Percentiles rank a stretch among this genome's conserved stretches.
phyloP scores from a whole-genome alignment of 2,888 invertebrate species.

The Rhagophthalmus giganteus region DNA sequence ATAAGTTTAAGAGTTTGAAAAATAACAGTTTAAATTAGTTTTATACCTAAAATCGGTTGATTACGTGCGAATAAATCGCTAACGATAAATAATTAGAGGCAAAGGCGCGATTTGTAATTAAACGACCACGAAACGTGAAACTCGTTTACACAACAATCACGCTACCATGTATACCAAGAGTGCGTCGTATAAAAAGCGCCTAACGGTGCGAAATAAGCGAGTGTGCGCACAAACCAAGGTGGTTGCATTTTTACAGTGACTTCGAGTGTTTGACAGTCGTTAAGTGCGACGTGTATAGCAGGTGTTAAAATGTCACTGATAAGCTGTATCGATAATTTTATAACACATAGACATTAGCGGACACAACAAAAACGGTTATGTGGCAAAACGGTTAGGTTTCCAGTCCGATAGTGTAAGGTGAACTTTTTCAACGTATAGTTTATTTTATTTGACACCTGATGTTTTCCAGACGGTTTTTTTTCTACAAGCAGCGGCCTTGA shows the following conservation, averaged over 20 bases:
- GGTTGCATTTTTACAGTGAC: slow-evolving; percentile 22
- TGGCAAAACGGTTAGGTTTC: slow-evolving; percentile 16
- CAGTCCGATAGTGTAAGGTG: background rate
- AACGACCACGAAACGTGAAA: background rate
- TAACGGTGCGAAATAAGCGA: too few species aligned
- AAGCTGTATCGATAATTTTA: slow-evolving; percentile 7
- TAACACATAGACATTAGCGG: slow-evolving; percentile 16
- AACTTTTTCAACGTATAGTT: slow-evolving; percentile 4
- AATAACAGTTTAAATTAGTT: too few species aligned
- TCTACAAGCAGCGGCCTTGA: slow-evolving; percentile 18
- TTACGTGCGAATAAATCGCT: too few species aligned
- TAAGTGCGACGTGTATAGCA: slow-evolving; percentile 49
- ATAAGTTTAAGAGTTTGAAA: too few species aligned
- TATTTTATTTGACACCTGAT: slow-evolving; percentile 13
- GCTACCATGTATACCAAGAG: slow-evolving; percentile 11
- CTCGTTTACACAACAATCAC: background rate
- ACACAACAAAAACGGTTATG: slow-evolving; percentile 13
- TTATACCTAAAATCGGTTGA: too few species aligned
- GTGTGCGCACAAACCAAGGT: too few species aligned
- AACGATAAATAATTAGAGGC: too few species aligned
- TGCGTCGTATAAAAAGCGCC: slow-evolving; percentile 4
- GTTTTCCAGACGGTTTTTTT: slow-evolving; percentile 12
- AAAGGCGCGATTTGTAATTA: too few species aligned
- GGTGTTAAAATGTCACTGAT: slow-evolving; percentile 42
- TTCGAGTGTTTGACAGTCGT: slow-evolving; percentile 31